These are phyloP conservation scores for Monoplex corrugatus DNA, from an alignment of 2,888 invertebrate genomes.

Conservation along the genomic window DNA sequence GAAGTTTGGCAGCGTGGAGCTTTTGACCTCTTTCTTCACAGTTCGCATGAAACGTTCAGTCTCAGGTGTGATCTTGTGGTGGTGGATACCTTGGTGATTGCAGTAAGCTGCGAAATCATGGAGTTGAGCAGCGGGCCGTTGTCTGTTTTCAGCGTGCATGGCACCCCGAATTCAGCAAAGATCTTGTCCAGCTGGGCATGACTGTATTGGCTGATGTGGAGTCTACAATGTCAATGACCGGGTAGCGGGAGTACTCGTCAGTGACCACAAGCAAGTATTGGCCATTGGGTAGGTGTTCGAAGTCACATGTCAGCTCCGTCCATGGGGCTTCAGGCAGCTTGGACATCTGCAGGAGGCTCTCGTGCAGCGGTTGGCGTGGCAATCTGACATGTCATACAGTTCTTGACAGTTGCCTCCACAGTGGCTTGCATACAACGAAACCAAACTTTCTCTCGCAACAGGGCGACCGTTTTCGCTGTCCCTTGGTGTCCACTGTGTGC, in stretches of 20 bases:
- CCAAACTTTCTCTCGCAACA: constrained; percentile 60
- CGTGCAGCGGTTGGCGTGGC: constrained; percentile 6
- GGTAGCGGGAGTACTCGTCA: constrained; percentile 53
- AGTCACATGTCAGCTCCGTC: constrained; percentile 46
- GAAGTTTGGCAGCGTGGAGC: background rate
- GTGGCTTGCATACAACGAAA: constrained; percentile 56
- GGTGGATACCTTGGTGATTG: background rate
- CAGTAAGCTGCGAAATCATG: constrained; percentile 10
- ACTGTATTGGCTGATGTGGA: constrained; percentile 37
- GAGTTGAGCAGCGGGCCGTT: constrained; percentile 43
- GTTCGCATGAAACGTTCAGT: constrained; percentile 34
- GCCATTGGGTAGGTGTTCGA: constrained; percentile 50
- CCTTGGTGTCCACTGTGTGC: constrained; percentile 64
- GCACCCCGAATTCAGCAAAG: constrained; percentile 49
- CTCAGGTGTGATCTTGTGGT: constrained; percentile 24
- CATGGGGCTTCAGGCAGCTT: constrained; percentile 51
- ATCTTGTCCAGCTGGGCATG: constrained; percentile 53
- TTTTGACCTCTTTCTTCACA: constrained; percentile 4
- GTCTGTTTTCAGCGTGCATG: constrained; percentile 51
- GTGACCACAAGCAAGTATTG: constrained; percentile 52
- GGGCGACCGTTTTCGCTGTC: constrained; percentile 57
- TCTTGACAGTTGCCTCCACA: constrained; percentile 46
- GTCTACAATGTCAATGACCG: constrained; percentile 40
- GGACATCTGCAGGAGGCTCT: constrained; percentile 54
- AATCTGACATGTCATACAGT: constrained; percentile 52